phyloP scores from a whole-genome alignment of 1,140 invertebrate genomes.

The Neodiprion virginianus region DNA sequence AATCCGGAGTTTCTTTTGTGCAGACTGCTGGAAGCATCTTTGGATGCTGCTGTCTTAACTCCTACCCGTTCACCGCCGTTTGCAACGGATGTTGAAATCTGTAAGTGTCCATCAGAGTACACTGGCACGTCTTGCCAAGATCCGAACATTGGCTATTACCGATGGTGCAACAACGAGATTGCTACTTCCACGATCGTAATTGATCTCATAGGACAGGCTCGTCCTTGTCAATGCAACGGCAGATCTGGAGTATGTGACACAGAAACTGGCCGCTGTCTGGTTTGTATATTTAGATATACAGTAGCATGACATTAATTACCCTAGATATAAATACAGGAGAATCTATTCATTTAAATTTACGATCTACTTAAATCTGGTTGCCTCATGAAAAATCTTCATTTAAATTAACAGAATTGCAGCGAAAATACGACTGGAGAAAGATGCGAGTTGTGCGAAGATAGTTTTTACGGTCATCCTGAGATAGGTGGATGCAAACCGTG shows the following conservation, averaged over 20 bases:
- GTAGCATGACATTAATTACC: background rate
- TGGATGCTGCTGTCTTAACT: constrained; percentile 81
- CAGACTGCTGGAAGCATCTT: constrained; percentile 77
- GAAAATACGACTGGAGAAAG: constrained; percentile 79
- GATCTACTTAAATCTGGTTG: background rate
- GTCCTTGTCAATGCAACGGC: constrained; percentile 83
- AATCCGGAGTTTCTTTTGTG: constrained; percentile 14
- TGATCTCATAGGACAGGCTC: constrained; percentile 80
- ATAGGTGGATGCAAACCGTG: constrained; percentile 79
- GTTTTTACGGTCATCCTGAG: constrained; percentile 82
- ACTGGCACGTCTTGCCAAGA: constrained; percentile 86
- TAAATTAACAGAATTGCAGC: constrained; percentile 75
- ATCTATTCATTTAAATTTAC: constrained; percentile 7
- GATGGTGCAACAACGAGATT: constrained; percentile 68
- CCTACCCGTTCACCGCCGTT: constrained; percentile 67
- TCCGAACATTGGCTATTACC: constrained; percentile 85
- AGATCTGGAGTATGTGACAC: constrained; percentile 81
- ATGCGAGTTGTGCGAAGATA: constrained; percentile 82
- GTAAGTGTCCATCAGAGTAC: constrained; percentile 83
- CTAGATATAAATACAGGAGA: background rate
- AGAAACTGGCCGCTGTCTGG: constrained; percentile 85
- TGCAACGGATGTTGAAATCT: constrained; percentile 88
- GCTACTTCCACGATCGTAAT: constrained; percentile 70
- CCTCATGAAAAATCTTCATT: no score
- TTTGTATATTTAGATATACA: constrained; percentile 53